A percentile compares a stretch with the other conserved stretches of the same genome.
Conservation (phyloP, 2,888 invertebrate species). For the Ditylenchus weischeri region DNA sequence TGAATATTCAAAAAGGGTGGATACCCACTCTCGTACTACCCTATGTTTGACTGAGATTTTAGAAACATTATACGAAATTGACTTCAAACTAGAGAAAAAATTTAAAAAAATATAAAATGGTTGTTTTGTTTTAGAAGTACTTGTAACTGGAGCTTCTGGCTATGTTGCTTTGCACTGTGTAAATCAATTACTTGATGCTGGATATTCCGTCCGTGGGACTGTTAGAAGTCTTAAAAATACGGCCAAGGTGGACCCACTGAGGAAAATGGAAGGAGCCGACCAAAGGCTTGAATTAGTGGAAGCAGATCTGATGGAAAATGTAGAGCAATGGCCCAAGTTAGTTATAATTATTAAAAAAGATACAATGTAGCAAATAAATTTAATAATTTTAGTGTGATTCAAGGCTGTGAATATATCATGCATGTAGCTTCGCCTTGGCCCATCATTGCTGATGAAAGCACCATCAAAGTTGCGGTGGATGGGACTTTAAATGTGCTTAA, state of each 20-base stretch:
- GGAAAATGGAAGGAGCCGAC: slow-evolving; percentile 18
- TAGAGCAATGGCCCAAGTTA: neutral
- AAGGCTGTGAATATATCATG: slow-evolving; percentile 51
- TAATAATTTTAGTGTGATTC: slow-evolving; percentile 39
- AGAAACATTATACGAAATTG: too few relatives aligned
- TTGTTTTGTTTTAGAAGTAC: slow-evolving; percentile 60
- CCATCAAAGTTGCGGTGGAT: slow-evolving; percentile 62
- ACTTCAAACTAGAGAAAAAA: too few relatives aligned
- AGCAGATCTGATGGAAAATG: slow-evolving; percentile 47
- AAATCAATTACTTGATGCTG: slow-evolving; percentile 61
- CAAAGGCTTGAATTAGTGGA: slow-evolving; percentile 49
- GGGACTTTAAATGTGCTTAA: slow-evolving; percentile 62
- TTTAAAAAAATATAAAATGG: too few relatives aligned
- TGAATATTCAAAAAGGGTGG: too few relatives aligned
- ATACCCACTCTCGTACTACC: too few relatives aligned
- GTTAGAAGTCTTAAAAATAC: slow-evolving; percentile 49
- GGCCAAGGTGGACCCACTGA: slow-evolving; percentile 38
- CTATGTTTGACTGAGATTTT: too few relatives aligned
- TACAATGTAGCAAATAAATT: neutral
- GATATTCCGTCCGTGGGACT: slow-evolving; percentile 63
- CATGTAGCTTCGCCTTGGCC: slow-evolving; percentile 58
- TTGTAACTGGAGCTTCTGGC: slow-evolving; percentile 65
- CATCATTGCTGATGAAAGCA: slow-evolving; percentile 52
- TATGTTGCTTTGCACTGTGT: slow-evolving; percentile 64
- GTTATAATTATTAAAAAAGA: neutral